These are phyloP conservation scores for Scrobipalpa atriplicella DNA, from an alignment of 2,888 invertebrate genomes.

Conservation along the genomic window DNA sequence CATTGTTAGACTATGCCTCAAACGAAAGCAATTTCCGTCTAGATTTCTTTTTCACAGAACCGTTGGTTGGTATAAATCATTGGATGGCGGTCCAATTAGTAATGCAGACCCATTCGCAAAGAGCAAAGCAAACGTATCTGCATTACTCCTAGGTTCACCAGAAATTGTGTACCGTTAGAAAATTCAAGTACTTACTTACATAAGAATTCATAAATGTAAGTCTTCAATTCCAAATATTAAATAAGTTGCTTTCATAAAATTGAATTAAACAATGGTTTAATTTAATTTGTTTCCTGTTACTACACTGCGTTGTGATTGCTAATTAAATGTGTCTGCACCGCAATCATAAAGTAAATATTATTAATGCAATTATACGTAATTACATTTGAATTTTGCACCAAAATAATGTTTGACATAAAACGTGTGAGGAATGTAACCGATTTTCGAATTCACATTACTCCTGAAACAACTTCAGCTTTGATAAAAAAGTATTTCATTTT, in stretches of 20 bases:
- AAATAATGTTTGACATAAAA: slow-evolving; percentile 4
- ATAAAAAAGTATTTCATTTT: background rate
- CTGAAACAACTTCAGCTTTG: background rate
- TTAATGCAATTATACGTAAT: too few relatives aligned
- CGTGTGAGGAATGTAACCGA: background rate
- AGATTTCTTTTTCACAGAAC: slow-evolving; percentile 54
- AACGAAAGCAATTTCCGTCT: slow-evolving; percentile 72
- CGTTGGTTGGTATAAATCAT: slow-evolving; percentile 6
- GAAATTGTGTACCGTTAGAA: background rate
- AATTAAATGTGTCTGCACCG: slow-evolving; percentile 6
- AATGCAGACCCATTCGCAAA: slow-evolving; percentile 33
- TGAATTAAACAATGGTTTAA: slow-evolving; percentile 25
- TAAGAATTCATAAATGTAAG: too few relatives aligned
- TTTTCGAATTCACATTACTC: background rate
- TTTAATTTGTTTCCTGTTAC: slow-evolving; percentile 7
- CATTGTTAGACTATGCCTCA: slow-evolving; percentile 69
- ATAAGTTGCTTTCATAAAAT: too few relatives aligned
- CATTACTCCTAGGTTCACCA: slow-evolving; percentile 1
- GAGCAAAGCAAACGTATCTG: slow-evolving; percentile 25
- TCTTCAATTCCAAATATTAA: too few relatives aligned
- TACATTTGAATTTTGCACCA: background rate
- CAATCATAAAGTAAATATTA: background rate
- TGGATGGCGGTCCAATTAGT: slow-evolving; percentile 47
- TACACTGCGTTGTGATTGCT: slow-evolving; percentile 6
- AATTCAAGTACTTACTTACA: background rate